Evolutionary conservation across 2,797 vertebrate genomes (phyloP).

Genomic region (Darevskia nairensis): DNA sequence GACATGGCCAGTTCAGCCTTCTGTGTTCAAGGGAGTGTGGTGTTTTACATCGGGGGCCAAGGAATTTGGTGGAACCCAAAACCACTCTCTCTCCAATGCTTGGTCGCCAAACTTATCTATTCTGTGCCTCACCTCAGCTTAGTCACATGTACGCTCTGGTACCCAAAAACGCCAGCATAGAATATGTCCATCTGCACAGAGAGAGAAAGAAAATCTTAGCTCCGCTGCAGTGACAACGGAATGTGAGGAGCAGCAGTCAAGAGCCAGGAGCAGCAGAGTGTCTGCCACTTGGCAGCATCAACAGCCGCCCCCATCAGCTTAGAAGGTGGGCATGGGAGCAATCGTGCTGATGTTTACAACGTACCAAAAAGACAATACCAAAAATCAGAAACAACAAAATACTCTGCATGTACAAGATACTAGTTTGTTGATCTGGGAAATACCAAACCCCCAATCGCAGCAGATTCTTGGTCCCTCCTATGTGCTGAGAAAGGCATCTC

Average conservation of each 20-base stretch:
- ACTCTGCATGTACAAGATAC: background rate
- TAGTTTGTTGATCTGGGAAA: no score
- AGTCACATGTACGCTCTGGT: background rate
- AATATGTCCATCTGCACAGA: background rate
- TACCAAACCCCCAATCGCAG: no score
- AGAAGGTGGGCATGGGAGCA: background rate
- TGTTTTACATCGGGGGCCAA: no score
- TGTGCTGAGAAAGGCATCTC: background rate
- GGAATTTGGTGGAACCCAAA: background rate
- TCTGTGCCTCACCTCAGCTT: background rate
- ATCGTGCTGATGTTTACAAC: no score
- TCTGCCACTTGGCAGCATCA: background rate
- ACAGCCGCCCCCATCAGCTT: no score
- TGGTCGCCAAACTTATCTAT: accelerated
- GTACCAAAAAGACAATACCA: background rate
- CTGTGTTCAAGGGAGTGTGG: background rate
- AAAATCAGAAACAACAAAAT: background rate
- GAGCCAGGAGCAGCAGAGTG: background rate
- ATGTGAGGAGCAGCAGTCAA: no score
- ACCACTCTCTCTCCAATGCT: background rate
- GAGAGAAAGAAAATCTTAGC: no score
- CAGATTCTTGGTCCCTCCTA: background rate
- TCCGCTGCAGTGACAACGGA: accelerated
- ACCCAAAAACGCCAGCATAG: background rate
- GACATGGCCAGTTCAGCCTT: background rate